Base-by-base conservation (phyloP, 2,888 invertebrate species). In the Acanthoscelides obtectus region DNA sequence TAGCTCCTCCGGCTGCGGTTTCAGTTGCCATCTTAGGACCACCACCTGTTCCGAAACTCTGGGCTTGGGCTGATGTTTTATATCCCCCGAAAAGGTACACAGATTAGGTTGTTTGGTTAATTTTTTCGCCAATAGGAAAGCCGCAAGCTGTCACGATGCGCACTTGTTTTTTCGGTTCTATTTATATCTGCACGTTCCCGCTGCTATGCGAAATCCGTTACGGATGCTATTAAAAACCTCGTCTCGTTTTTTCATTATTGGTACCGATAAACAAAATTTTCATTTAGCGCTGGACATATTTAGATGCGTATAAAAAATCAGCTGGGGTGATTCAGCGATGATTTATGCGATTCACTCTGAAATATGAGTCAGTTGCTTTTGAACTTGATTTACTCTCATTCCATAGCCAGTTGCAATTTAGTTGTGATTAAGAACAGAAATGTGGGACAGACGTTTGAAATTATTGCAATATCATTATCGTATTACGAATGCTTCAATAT, bases 1-100 rank as follows among this genome's bases (percentile, higher is more conserved):
- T 73, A 75, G 74, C 74, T 66, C 17, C 64, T 67, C 71, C 71
- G 73, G 74, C 72, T 75, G 70, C 75, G 73, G 73, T 75, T 75
- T 66, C 73, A 75, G 72, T 69, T 70, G 73, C 75, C 75, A 73
- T 75, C 75, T 75, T 75, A 73, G 75, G 75, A 73, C 69, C 70
- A 45, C 72, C 68, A 20, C 25, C n/a, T 66, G 71, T 68, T 70
- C 72, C 68, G 70, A 20, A 63, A 8, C 66, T 63, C 63, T 12
- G 2, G 21, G 12, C 66, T 66, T 71, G 72, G 27, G 69, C 6
- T 17, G 20, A 5, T 21, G 66, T 20, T 21, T 66, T 21, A 66
- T 66, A 66, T 66, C 22, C 66, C 20, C 22, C 22, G 66, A 20
- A 66, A 66, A 66, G 22, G 22, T 45, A 45, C 45, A 45, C 8